Evolutionary conservation across 2,888 invertebrate species (phyloP).

Genomic region (Drosophila yooni): DNA sequence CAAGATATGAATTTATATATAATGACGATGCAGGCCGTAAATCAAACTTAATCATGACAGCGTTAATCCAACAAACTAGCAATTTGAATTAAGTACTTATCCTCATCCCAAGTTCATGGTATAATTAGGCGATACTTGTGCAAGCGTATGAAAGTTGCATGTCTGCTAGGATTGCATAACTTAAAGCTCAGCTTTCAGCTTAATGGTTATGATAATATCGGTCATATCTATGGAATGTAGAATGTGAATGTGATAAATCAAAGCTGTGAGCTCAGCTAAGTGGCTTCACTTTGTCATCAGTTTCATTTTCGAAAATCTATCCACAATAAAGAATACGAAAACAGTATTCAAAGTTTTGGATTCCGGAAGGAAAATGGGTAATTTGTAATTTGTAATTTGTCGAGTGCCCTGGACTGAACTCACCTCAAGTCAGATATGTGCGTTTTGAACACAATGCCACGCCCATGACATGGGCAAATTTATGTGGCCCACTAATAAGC

Average conservation of each 20-base stretch:
- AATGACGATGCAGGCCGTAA: neutral
- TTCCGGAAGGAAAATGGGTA: too few relatives aligned
- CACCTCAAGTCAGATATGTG: constrained; percentile 11
- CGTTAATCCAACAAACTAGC: neutral
- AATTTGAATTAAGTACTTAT: neutral
- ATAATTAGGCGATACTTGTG: neutral
- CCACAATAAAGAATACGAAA: neutral
- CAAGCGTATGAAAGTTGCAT: neutral
- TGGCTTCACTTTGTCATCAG: neutral
- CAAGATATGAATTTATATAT: neutral
- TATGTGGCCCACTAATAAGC: constrained; percentile 61
- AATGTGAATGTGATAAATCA: neutral
- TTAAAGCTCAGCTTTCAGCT: neutral
- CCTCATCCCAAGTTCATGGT: neutral
- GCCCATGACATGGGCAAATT: constrained; percentile 48
- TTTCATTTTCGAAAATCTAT: neutral
- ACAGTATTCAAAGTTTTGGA: neutral
- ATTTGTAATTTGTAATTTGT: too few relatives aligned
- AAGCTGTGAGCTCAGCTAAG: neutral
- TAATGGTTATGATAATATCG: neutral
- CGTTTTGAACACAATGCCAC: constrained; percentile 23
- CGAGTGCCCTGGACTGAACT: neutral
- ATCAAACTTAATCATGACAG: neutral
- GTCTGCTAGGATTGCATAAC: neutral
- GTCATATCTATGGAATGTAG: neutral